These are phyloP conservation scores for Girardia tigrina DNA, from an alignment of 2,888 invertebrate species.

Conservation along the genomic window DNA sequence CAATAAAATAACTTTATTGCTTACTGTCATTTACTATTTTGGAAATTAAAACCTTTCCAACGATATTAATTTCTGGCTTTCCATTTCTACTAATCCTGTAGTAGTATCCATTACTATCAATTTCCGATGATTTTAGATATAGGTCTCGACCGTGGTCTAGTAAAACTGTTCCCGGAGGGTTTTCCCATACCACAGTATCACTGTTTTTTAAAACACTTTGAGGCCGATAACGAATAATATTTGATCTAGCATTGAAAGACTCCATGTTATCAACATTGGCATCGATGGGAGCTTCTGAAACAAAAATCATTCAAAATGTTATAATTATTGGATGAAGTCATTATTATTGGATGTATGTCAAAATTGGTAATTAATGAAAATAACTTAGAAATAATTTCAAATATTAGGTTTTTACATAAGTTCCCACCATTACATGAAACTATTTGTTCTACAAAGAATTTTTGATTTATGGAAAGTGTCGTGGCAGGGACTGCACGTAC, in stretches of 20 bases:
- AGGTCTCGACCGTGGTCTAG: background rate
- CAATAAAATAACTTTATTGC: background rate
- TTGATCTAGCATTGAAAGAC: background rate
- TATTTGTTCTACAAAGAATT: too few relatives aligned
- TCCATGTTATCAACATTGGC: background rate
- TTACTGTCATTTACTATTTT: background rate
- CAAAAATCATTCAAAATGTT: too few relatives aligned
- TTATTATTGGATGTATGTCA: too few relatives aligned
- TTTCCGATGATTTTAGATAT: background rate
- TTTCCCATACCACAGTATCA: constrained; percentile 26
- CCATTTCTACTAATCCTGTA: constrained; percentile 5
- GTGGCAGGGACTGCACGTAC: too few relatives aligned
- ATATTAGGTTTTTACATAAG: too few relatives aligned
- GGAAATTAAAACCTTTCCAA: background rate
- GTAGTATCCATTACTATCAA: background rate
- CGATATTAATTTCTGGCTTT: background rate
- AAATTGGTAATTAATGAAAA: too few relatives aligned
- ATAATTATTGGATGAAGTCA: too few relatives aligned
- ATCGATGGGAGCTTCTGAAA: too few relatives aligned
- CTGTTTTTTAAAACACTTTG: background rate
- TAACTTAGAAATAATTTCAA: too few relatives aligned
- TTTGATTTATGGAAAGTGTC: too few relatives aligned
- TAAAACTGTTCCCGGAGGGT: constrained; percentile 1
- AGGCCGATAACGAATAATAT: background rate
- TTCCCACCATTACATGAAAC: too few relatives aligned